Percentiles rank a stretch among this genome's conserved stretches.
These are phyloP conservation scores for Ctenodactylus gundi DNA, from an alignment of 2,113 vertebrate genomes.

Conservation along the genomic window DNA sequence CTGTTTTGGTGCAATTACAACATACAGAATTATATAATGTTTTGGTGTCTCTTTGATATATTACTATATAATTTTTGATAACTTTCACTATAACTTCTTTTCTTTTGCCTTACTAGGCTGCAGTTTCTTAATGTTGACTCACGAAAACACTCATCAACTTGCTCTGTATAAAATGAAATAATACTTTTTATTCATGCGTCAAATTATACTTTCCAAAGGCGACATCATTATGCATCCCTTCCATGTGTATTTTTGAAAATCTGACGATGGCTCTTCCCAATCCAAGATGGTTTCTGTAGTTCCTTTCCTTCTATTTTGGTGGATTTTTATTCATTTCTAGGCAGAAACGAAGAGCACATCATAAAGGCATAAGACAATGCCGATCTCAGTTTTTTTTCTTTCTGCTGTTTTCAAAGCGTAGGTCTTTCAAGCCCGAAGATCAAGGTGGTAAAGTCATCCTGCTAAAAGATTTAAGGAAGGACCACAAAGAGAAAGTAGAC, in stretches of 20 bases:
- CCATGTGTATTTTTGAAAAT: background rate
- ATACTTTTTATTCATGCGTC: background rate
- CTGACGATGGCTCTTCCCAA: background rate
- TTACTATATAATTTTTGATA: background rate
- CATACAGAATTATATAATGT: background rate
- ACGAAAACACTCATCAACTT: background rate
- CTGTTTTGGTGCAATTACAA: background rate
- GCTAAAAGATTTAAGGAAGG: background rate
- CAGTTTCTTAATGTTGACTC: background rate
- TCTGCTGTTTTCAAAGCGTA: background rate
- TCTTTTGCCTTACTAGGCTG: background rate
- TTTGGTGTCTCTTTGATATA: background rate
- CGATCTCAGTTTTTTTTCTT: background rate
- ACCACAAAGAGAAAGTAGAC: background rate
- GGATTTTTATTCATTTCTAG: background rate
- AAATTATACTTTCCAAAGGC: background rate
- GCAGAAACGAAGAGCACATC: too few relatives aligned
- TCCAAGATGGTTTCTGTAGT: background rate
- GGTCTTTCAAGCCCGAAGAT: background rate
- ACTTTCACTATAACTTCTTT: background rate
- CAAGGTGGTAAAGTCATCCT: background rate
- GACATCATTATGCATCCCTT: background rate
- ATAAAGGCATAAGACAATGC: background rate
- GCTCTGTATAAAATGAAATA: background rate
- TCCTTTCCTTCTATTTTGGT: background rate